Evolutionary conservation across 2,113 vertebrate genomes (phyloP), one percentile per base, ranked within the genome.

Genomic region (Tylochromis polylepis): DNA sequence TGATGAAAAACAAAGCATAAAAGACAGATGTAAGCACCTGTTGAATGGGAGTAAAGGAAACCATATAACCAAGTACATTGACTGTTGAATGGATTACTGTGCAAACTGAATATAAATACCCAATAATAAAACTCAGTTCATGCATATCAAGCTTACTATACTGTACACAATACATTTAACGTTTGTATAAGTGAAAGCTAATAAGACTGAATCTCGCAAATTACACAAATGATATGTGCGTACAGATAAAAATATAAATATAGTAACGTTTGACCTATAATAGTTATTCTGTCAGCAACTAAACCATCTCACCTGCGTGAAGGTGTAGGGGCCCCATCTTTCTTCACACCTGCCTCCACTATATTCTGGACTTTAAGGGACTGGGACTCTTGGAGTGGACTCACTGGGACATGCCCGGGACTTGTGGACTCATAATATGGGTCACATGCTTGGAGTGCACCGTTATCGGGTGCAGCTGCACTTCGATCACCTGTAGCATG

Each of bases 331-430:
- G 95, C 84, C 87, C 91, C 95, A 53, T 83, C 93, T 31, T 94
- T 83, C 59, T 93, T 93, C 92, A 92, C 86, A 9, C 58, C 58
- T 9, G 84, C 16, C 57, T 88, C 90, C 29, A 11, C 94, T 83
- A 36, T 59, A 10, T 81, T 86, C 84, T 92, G 95, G 78, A 83
- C 89, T 29, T 90, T 91, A 49, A 53, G 91, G 91, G 93, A 93
- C 81, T 93, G 94, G 31, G 94, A 91, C 85, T 97, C 97, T 90
- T 93, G 96, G 3, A 96, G 95, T 11, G 95, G 94, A 90, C 91
- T 96, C 96, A 95, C 96, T 94, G 95, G 95, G 92, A 93, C 95
- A 86, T 62, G 34, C 15, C 92, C 91, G 57, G 59, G 79, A 83
- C 89, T 11, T 4, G 6, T 90, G 14, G 91, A 91, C 83, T 70